Conservation (phyloP, 2,888 invertebrate species). For the Papilio gigon region DNA sequence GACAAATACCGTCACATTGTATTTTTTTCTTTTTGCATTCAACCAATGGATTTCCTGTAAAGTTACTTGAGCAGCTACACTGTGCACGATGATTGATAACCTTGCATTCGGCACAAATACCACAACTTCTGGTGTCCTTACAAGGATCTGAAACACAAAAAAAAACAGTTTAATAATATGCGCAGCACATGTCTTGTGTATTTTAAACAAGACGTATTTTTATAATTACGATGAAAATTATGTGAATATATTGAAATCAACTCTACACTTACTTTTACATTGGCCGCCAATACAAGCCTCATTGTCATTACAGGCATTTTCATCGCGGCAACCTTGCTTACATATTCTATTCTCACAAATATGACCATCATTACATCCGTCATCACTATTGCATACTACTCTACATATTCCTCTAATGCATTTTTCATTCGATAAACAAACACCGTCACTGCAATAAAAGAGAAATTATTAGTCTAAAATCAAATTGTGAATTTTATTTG, state of each 20-base stretch:
- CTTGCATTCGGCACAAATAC: constrained; percentile 91
- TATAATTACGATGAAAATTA: too few relatives aligned
- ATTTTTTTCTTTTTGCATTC: constrained; percentile 88
- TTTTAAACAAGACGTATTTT: too few relatives aligned
- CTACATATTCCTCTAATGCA: constrained; percentile 92
- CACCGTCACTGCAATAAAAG: constrained; percentile 85
- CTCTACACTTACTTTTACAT: constrained; percentile 84
- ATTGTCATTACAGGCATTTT: constrained; percentile 87
- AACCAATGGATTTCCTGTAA: constrained; percentile 90
- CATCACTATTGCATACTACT: constrained; percentile 92
- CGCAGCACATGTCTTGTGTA: not conserved
- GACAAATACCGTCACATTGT: constrained; percentile 89
- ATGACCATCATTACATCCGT: constrained; percentile 89
- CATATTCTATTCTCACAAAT: constrained; percentile 94
- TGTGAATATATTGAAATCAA: not conserved
- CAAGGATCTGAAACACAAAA: constrained; percentile 86
- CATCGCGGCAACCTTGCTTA: constrained; percentile 92
- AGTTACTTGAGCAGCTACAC: constrained; percentile 92
- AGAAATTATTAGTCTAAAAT: not conserved
- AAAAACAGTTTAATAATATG: not conserved
- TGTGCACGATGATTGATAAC: constrained; percentile 92
- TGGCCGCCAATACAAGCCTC: constrained; percentile 92
- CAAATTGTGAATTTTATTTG: too few relatives aligned
- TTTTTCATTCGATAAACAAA: constrained; percentile 92
- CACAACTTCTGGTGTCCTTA: constrained; percentile 87